These are phyloP conservation scores for Holacanthella duospinosa DNA, from an alignment of 2,888 invertebrate species.

Conservation along the genomic window DNA sequence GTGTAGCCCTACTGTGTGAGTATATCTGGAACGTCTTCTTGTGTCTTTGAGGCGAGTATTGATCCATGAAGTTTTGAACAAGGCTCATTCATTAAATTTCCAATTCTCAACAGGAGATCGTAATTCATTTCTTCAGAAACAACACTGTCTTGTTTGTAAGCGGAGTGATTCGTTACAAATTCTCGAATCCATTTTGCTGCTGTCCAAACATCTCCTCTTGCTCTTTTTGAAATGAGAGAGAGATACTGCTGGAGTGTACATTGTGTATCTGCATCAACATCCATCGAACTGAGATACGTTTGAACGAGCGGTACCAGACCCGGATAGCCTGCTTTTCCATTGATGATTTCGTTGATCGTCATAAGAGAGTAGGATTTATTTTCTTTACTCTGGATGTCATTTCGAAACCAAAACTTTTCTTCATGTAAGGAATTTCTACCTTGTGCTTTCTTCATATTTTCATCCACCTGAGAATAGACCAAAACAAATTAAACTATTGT, in stretches of 20 bases:
- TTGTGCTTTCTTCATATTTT: constrained; percentile 94
- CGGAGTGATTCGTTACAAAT: constrained; percentile 75
- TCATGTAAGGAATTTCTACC: constrained; percentile 71
- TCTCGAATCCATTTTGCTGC: constrained; percentile 90
- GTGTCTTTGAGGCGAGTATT: constrained; percentile 64
- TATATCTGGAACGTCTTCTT: constrained; percentile 62
- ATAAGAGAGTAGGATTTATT: constrained; percentile 59
- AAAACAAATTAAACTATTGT: not conserved
- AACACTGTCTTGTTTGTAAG: constrained; percentile 82
- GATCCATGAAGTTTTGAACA: constrained; percentile 68
- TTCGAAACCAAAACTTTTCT: constrained; percentile 86
- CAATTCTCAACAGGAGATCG: constrained; percentile 55
- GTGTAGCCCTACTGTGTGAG: constrained; percentile 31
- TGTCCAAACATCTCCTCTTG: constrained; percentile 80
- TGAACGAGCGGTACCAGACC: constrained; percentile 89
- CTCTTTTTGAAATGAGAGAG: constrained; percentile 75
- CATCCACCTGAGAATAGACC: constrained; percentile 57
- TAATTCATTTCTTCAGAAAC: constrained; percentile 82
- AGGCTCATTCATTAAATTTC: constrained; percentile 39
- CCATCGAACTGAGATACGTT: constrained; percentile 86
- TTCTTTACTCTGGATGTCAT: constrained; percentile 35
- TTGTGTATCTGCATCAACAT: constrained; percentile 95
- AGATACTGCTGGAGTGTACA: constrained; percentile 95
- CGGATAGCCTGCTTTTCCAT: constrained; percentile 81
- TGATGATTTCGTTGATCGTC: constrained; percentile 93